Percentiles rank a stretch among this genome's conserved stretches.
phyloP scores from a whole-genome alignment of 1,140 invertebrate species.

The Drosophila baimaii region DNA sequence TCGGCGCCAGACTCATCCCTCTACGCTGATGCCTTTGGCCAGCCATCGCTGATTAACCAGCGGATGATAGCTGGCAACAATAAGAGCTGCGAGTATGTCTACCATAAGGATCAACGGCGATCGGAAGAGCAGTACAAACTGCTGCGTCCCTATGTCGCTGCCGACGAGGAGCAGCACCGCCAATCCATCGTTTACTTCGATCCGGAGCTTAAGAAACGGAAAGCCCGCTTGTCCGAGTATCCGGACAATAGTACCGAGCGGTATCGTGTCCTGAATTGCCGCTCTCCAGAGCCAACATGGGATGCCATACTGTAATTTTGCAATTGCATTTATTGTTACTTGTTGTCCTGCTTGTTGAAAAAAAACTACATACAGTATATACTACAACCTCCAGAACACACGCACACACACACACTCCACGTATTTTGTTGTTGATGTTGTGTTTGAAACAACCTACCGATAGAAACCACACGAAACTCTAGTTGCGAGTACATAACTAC shows the following conservation, averaged over 20 bases:
- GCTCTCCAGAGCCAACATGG: slow-evolving; percentile 50
- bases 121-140: slow-evolving; percentile 24
- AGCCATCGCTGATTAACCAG: slow-evolving; percentile 10
- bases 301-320: slow-evolving; percentile 69
- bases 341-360: slow-evolving; percentile 45
- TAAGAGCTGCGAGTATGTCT: slow-evolving; percentile 35
- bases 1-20: slow-evolving; percentile 21
- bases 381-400: slow-evolving; percentile 36
- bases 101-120: slow-evolving; percentile 23
- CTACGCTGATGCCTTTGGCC: slow-evolving; percentile 38
- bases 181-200: slow-evolving; percentile 15
- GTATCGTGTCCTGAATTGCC: slow-evolving; percentile 33
- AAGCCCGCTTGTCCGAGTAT: slow-evolving; percentile 38
- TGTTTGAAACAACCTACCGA: slow-evolving; percentile 22
- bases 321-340: slow-evolving; percentile 33
- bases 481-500: slow-evolving; percentile 28
- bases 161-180: slow-evolving; percentile 36
- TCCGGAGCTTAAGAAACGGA: slow-evolving; percentile 54
- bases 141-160: slow-evolving; percentile 7
- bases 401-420: slow-evolving; percentile 23
- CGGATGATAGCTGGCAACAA: slow-evolving; percentile 35
- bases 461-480: slow-evolving; percentile 41
- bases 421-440: slow-evolving; percentile 44
- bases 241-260: slow-evolving; percentile 42
- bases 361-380: slow-evolving; percentile 34